phyloP scores from a whole-genome alignment of 2,888 invertebrate genomes.

The Hermaeophaga mercurialis region DNA sequence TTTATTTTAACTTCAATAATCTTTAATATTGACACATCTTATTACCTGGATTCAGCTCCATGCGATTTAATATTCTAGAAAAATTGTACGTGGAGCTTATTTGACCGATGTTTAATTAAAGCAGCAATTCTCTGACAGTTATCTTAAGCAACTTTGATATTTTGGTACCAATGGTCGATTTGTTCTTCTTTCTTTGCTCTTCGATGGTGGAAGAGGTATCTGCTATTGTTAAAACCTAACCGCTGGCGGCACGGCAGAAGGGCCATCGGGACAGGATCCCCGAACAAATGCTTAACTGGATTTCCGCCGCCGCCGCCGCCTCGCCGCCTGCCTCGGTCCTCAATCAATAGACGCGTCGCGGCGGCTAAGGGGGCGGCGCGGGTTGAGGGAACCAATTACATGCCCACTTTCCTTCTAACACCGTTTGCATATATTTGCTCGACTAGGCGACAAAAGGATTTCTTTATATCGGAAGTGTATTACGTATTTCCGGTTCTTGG shows the following conservation, averaged over 20 bases:
- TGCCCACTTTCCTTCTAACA: slow-evolving; percentile 61
- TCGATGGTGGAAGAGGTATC: too few relatives aligned
- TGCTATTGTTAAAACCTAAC: too few relatives aligned
- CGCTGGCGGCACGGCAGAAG: slow-evolving; percentile 31
- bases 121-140: too few relatives aligned
- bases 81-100: too few relatives aligned
- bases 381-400: slow-evolving; percentile 60
- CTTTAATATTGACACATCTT: too few relatives aligned
- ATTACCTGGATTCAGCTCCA: too few relatives aligned
- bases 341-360: slow-evolving; percentile 60
- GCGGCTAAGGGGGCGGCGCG: slow-evolving; percentile 50
- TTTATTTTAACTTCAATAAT: too few relatives aligned
- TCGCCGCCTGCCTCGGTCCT: slow-evolving; percentile 54
- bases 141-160: too few relatives aligned
- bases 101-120: too few relatives aligned
- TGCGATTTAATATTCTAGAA: too few relatives aligned
- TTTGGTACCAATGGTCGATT: too few relatives aligned
- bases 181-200: too few relatives aligned
- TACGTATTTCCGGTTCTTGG: background rate
- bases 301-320: slow-evolving; percentile 50
- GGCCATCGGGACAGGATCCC: slow-evolving; percentile 38
- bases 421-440: slow-evolving; percentile 60
- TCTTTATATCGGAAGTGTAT: slow-evolving; percentile 41
- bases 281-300: slow-evolving; percentile 58
- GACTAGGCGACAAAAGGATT: slow-evolving; percentile 43